phyloP scores from a whole-genome alignment of 2,113 vertebrate species.

The Ifrita kowaldi region DNA sequence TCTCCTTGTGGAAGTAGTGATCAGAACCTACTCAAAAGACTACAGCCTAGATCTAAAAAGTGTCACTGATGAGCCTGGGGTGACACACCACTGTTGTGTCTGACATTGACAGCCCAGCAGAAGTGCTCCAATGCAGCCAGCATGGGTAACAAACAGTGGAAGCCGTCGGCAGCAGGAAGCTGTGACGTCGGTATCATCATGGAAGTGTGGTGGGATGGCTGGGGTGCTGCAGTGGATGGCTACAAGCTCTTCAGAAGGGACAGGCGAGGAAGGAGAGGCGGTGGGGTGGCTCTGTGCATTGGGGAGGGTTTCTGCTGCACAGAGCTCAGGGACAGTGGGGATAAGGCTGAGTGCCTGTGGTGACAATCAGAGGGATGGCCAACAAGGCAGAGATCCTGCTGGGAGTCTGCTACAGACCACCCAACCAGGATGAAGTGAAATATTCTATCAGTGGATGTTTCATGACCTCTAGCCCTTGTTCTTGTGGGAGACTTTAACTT shows the following conservation, averaged over 20 bases:
- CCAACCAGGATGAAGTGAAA: neutral
- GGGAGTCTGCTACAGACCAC: neutral
- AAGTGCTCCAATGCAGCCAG: neutral
- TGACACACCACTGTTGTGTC: accelerated
- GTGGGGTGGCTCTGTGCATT: neutral
- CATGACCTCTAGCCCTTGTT: too few species aligned
- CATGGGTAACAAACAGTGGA: neutral
- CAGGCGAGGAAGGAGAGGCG: neutral
- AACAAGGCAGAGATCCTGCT: neutral
- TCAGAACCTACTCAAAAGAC: neutral
- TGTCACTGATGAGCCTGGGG: neutral
- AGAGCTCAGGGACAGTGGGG: neutral
- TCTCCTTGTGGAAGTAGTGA: neutral
- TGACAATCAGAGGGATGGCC: neutral
- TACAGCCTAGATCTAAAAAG: neutral
- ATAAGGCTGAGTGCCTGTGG: neutral
- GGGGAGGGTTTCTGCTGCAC: neutral
- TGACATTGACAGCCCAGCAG: neutral
- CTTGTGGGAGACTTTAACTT: too few species aligned
- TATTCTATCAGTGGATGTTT: neutral
- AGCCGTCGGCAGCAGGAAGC: neutral
- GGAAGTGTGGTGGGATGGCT: neutral
- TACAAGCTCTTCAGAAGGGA: neutral
- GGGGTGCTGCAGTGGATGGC: neutral
- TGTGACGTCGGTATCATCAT: neutral